Conservation (phyloP, 1,140 invertebrate genomes). For the Anagrus nilaparvatae region DNA sequence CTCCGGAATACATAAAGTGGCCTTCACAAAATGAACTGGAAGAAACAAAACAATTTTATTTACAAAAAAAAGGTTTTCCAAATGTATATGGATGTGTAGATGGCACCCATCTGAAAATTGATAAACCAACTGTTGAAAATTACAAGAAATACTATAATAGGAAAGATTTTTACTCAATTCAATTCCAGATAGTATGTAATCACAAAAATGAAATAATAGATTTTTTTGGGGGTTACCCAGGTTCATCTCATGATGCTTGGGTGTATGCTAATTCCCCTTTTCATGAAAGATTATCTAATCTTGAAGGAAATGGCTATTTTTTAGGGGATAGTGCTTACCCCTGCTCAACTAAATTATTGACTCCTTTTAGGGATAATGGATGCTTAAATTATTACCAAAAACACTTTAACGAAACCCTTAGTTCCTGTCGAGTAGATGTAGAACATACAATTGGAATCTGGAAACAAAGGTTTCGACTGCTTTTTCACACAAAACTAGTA, state of each 20-base stretch:
- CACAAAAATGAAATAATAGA: slow-evolving; percentile 15
- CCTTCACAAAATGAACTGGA: slow-evolving; percentile 21
- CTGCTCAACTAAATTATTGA: slow-evolving; percentile 10
- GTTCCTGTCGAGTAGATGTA: slow-evolving; percentile 13
- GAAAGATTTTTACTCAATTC: slow-evolving; percentile 22
- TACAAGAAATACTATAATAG: slow-evolving; percentile 22
- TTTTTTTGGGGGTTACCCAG: slow-evolving; percentile 20
- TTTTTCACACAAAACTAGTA: slow-evolving; percentile 10
- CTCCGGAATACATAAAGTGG: slow-evolving; percentile 20
- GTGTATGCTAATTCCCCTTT: slow-evolving; percentile 16
- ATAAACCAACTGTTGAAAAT: slow-evolving; percentile 17
- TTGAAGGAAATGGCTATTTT: slow-evolving; percentile 11
- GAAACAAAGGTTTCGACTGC: slow-evolving; percentile 17
- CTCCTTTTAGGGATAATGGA: slow-evolving; percentile 21
- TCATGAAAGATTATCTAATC: slow-evolving; percentile 1
- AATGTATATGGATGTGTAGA: slow-evolving; percentile 22
- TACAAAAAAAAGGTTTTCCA: slow-evolving; percentile 18
- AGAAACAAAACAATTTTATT: slow-evolving; percentile 19
- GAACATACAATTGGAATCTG: slow-evolving; percentile 17
- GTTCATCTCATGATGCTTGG: slow-evolving; percentile 20
- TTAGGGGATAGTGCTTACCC: slow-evolving; percentile 22
- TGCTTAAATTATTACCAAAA: slow-evolving; percentile 15
- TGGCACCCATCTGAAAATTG: slow-evolving; percentile 23
- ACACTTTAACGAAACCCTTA: slow-evolving; percentile 15
- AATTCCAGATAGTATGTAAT: slow-evolving; percentile 22